Evolutionary conservation across 2,797 vertebrate species (phyloP).

Genomic region (Bryconaethiops microstoma): DNA sequence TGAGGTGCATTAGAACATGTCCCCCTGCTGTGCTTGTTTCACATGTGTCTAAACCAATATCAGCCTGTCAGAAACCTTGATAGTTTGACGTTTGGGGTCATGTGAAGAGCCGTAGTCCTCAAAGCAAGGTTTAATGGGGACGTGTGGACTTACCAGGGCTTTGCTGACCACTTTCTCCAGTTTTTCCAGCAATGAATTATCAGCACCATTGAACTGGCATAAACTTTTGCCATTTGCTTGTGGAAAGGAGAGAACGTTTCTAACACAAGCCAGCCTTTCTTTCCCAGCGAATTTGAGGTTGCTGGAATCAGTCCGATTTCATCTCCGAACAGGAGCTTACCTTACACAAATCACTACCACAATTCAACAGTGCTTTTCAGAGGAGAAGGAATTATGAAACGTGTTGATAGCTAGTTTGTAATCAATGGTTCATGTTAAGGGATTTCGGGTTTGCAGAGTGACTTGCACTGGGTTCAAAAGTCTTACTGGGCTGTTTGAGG

Average conservation of each 20-base stretch:
- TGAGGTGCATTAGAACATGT: slow-evolving; percentile 59
- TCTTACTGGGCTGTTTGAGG: not conserved
- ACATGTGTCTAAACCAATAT: slow-evolving; percentile 64
- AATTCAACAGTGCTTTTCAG: not conserved
- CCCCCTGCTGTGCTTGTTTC: slow-evolving; percentile 54
- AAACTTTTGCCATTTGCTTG: not conserved
- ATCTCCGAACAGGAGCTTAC: not conserved
- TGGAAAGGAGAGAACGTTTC: not conserved
- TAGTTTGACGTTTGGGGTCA: slow-evolving; percentile 48
- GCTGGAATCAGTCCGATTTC: not conserved
- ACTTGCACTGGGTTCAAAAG: not conserved
- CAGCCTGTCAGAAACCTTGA: slow-evolving; percentile 64
- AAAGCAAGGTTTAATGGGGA: slow-evolving; percentile 20
- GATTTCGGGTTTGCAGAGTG: not conserved
- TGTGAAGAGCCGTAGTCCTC: slow-evolving; percentile 2
- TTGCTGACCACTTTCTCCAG: not conserved
- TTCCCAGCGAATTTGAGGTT: not conserved
- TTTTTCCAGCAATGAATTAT: not conserved
- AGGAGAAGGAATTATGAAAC: not conserved
- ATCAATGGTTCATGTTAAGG: not conserved
- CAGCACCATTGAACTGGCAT: not conserved
- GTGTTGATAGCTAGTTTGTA: not conserved
- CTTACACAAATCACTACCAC: not conserved
- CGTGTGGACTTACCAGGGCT: not conserved
- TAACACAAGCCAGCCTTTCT: not conserved